Base-by-base conservation (phyloP, 2,888 invertebrate genomes). In the Alloplasta piceator region DNA sequence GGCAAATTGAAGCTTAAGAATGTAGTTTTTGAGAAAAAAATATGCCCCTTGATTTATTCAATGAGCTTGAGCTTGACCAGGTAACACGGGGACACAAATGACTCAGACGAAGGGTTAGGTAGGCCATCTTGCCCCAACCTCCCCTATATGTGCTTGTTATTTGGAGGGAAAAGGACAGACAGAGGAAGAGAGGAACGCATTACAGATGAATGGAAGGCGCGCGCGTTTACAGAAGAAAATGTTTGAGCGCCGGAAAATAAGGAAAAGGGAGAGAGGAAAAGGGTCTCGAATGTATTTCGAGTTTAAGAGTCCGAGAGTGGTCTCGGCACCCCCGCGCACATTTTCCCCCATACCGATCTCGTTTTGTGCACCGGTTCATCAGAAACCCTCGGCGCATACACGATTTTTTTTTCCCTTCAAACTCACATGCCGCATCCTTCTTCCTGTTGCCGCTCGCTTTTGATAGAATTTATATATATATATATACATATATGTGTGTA, bases 201-300 rank as follows among this genome's bases (percentile, higher is more conserved):
- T 52, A 14, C 52, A 61, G 50, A 68, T 70, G 76, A 76, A 70
- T 67, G 63, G 48, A 48, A 61, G 48, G 39, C 39, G 58, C 7
- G 58, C 6, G 39, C 58, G 58, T 39, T 43, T 26, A 26, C 26
- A 26, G 26, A 26, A 26, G 26, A 46, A 43, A 43, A 60, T 61
- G 56, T 46, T 46, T 64, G 26, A 26, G 50, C 26, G 7, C 14
- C 26, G 52, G 64, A 6, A 46, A 48, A 46, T 38, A 26, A 50
- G 64, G 43, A 55, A 10, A 26, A 36, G 6, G 41, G 67, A 52
- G 14, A 10, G 61, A 43, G 67, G 63, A 80, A 80, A 77, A 80
- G 80, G 80, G 73, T 77, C 80, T 77, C 68, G 61, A 76, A 77
- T 68, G 3, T 26, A 26, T 80, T 60, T 58, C 7, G 52, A 52